phyloP scores from a whole-genome alignment of 2,888 invertebrate genomes.

The Thyatira batis region DNA sequence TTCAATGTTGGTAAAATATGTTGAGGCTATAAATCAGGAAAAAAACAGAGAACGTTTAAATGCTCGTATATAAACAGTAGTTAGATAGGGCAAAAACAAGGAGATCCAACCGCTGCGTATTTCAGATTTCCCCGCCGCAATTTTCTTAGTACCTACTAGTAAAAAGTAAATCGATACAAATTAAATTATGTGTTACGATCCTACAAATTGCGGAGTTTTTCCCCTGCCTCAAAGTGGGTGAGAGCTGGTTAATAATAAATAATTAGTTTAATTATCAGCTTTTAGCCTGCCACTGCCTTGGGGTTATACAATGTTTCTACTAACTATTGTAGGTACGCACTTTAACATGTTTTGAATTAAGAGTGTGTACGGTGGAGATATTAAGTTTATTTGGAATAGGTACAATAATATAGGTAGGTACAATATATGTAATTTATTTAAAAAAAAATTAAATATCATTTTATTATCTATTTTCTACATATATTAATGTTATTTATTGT shows the following conservation, averaged over 20 bases:
- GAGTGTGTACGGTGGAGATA: no score
- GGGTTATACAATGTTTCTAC: no score
- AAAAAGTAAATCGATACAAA: conserved; percentile 60
- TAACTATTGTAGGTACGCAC: no score
- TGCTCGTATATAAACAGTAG: not conserved
- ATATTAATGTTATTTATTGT: no score
- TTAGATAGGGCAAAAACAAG: not conserved
- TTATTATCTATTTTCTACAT: no score
- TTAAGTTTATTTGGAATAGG: no score
- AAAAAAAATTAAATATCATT: no score
- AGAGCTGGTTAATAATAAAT: conserved; percentile 72
- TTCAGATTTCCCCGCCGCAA: conserved; percentile 26
- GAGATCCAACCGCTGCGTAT: not conserved
- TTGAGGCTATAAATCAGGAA: not conserved
- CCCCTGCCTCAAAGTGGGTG: conserved; percentile 46
- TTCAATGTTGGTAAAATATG: not conserved
- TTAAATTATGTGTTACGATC: conserved; percentile 54
- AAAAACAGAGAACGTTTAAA: not conserved
- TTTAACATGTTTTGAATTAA: no score
- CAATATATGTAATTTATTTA: no score
- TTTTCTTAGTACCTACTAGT: conserved; percentile 17
- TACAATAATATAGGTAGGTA: no score
- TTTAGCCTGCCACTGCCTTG: conserved; percentile 58
- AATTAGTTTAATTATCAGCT: conserved; percentile 78
- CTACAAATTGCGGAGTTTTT: conserved; percentile 63